Conservation (phyloP, 2,113 vertebrate species). For the Lepus europaeus region DNA sequence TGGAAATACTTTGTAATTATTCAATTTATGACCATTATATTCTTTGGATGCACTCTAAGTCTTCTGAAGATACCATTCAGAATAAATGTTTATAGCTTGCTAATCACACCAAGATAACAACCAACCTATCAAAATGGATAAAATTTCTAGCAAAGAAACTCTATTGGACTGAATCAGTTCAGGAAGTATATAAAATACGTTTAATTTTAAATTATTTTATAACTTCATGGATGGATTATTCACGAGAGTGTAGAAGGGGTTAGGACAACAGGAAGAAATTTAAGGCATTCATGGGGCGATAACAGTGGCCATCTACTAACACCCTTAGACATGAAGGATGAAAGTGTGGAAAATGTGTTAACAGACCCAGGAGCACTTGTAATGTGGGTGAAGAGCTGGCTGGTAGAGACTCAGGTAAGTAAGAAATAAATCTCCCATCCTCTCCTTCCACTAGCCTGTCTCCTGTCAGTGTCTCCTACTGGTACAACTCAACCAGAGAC, state of each 20-base stretch:
- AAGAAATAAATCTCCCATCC: background rate
- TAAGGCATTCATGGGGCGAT: background rate
- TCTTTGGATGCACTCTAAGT: background rate
- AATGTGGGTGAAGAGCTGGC: fast-evolving
- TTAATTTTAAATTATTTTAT: background rate
- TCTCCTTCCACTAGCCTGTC: fast-evolving
- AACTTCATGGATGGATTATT: background rate
- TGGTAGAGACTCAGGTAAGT: background rate
- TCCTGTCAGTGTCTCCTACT: background rate
- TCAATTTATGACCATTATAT: background rate
- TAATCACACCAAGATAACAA: conserved; percentile 33
- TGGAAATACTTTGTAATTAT: conserved; percentile 18
- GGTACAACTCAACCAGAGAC: background rate
- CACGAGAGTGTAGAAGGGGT: background rate
- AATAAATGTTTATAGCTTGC: background rate
- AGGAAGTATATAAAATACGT: background rate
- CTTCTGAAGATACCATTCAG: background rate
- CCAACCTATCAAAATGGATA: background rate
- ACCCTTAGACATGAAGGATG: background rate
- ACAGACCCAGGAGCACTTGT: background rate
- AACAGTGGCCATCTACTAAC: background rate
- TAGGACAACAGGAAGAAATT: background rate
- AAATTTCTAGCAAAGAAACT: conserved; percentile 13
- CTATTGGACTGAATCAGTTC: conserved; percentile 3
- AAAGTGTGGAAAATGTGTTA: background rate